phyloP scores from a whole-genome alignment of 2,888 invertebrate genomes.

The Phytoseiulus persimilis region DNA sequence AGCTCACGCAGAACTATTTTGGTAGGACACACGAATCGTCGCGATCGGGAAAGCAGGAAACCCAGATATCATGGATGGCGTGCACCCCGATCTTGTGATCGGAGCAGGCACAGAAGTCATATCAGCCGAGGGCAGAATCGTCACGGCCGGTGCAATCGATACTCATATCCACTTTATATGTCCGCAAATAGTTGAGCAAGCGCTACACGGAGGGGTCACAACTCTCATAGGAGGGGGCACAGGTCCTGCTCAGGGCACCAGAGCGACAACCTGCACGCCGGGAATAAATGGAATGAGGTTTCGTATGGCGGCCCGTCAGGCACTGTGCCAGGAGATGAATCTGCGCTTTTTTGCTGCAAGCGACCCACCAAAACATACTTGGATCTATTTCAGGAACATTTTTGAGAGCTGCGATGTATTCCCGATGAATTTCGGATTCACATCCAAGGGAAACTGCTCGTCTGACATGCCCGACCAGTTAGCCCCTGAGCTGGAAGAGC shows the following conservation, averaged over 20 bases:
- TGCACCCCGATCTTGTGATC: conserved; percentile 48
- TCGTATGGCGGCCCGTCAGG: too few species aligned
- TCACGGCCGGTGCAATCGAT: conserved; percentile 49
- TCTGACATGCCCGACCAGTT: conserved; percentile 44
- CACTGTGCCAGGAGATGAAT: neutral
- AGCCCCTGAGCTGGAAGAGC: conserved; percentile 48
- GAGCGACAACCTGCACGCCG: conserved; percentile 50
- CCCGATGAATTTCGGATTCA: conserved; percentile 50
- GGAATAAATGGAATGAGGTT: conserved; percentile 50
- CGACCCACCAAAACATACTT: too few species aligned
- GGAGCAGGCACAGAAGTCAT: conserved; percentile 50
- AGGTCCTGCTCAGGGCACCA: conserved; percentile 49
- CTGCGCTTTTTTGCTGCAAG: too few species aligned
- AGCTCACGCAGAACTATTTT: too few species aligned
- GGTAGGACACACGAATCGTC: conserved; percentile 48
- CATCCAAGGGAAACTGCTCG: conserved; percentile 48
- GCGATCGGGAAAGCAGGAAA: conserved; percentile 51
- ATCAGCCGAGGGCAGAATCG: conserved; percentile 49
- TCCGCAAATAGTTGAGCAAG: conserved; percentile 48
- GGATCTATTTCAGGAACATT: conserved; percentile 47
- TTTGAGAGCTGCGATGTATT: conserved; percentile 50
- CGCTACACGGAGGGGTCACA: conserved; percentile 48
- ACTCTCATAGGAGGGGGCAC: conserved; percentile 50
- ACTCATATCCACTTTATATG: conserved; percentile 50
- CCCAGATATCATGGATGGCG: conserved; percentile 49